Evolutionary conservation across 2,888 invertebrate species (phyloP).

Genomic region (Microdon myrmicae): DNA sequence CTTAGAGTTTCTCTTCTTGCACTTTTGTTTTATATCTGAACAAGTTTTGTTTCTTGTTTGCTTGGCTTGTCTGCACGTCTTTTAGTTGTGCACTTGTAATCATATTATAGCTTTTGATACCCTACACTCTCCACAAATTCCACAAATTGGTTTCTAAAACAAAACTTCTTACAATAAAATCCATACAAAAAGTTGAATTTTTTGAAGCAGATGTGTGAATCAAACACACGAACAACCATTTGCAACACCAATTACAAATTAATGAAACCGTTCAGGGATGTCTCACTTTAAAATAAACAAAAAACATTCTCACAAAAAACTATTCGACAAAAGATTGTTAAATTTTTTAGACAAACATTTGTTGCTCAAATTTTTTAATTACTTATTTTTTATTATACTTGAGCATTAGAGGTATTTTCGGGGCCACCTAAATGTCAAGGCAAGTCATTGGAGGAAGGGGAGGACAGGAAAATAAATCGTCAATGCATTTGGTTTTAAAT

Average conservation of each 20-base stretch:
- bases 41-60: conserved; percentile 1
- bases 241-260: conserved; percentile 27
- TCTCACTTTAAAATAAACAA: too few species aligned
- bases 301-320: too few species aligned
- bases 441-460: too few species aligned
- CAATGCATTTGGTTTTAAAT: too few species aligned
- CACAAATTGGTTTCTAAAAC: too few species aligned
- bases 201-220: not conserved
- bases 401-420: conserved; percentile 15
- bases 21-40: conserved; percentile 8
- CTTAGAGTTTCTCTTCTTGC: conserved; percentile 16
- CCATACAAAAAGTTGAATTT: not conserved
- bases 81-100: too few species aligned
- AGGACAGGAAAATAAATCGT: too few species aligned
- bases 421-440: too few species aligned
- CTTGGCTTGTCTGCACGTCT: not conserved
- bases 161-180: too few species aligned
- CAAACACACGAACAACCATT: conserved; percentile 1
- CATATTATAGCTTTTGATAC: too few species aligned
- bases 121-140: too few species aligned
- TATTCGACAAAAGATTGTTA: too few species aligned
- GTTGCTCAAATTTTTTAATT: conserved; percentile 4
- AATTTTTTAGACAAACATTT: conserved; percentile 14
- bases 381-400: conserved; percentile 13
- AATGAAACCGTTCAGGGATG: conserved; percentile 2